These are phyloP conservation scores for Phragmatobia fuliginosa DNA, from an alignment of 2,888 invertebrate genomes.

Conservation along the genomic window DNA sequence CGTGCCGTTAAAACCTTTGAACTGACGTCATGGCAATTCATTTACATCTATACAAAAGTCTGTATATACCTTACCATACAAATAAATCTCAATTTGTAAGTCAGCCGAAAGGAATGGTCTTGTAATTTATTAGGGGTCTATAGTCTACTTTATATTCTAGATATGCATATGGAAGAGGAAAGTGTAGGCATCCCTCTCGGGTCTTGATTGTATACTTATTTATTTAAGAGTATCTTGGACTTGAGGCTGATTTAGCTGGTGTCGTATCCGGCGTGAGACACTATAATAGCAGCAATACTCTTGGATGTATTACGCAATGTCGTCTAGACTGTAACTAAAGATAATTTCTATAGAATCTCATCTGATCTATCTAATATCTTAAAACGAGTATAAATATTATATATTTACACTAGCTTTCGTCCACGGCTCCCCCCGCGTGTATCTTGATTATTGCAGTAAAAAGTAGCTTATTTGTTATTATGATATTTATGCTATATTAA, in stretches of 20 bases:
- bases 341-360: background rate
- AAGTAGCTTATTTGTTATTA: too few relatives aligned
- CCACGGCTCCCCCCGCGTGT: too few relatives aligned
- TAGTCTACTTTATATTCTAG: constrained; percentile 25
- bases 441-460: too few relatives aligned
- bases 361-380: too few relatives aligned
- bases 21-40: background rate
- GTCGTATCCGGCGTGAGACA: background rate
- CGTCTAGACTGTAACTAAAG: background rate
- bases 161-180: constrained; percentile 10
- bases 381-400: too few relatives aligned
- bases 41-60: background rate
- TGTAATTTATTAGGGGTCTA: constrained; percentile 52
- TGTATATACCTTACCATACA: background rate
- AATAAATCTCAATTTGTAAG: constrained; percentile 9
- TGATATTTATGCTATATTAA: too few relatives aligned
- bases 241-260: background rate
- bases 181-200: background rate
- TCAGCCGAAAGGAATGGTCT: constrained; percentile 43
- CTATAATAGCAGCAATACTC: background rate
- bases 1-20: background rate
- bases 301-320: background rate
- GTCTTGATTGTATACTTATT: background rate
- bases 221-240: background rate
- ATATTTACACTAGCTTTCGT: too few relatives aligned